Evolutionary conservation across 1,140 invertebrate species (phyloP).

Genomic region (Schlechtendalia chinensis): DNA sequence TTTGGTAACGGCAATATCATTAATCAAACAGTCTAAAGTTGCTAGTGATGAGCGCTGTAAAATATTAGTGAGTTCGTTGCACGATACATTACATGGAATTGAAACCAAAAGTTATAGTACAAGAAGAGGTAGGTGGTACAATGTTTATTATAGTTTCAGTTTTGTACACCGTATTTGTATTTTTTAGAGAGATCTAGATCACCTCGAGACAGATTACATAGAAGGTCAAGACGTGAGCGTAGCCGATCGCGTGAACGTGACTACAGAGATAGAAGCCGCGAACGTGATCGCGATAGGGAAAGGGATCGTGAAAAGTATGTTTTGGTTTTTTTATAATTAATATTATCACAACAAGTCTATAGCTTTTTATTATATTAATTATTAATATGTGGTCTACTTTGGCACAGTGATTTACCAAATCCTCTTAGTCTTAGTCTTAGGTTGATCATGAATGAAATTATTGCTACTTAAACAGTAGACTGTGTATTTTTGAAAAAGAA

Average conservation of each 20-base stretch:
- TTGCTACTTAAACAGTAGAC: too few species aligned
- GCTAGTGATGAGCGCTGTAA: slow-evolving; percentile 97
- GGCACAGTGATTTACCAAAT: not conserved
- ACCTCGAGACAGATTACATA: slow-evolving; percentile 70
- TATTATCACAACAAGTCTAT: slow-evolving; percentile 1
- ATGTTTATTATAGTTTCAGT: not conserved
- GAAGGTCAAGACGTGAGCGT: slow-evolving; percentile 68
- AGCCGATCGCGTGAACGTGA: slow-evolving; percentile 78
- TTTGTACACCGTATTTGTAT: not conserved
- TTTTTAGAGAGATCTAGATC: slow-evolving; percentile 70
- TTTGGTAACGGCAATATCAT: slow-evolving; percentile 93
- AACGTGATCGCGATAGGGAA: slow-evolving; percentile 56
- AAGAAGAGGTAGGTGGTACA: slow-evolving; percentile 58
- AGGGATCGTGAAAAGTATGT: slow-evolving; percentile 58
- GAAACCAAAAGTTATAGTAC: slow-evolving; percentile 91
- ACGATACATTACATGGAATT: slow-evolving; percentile 96
- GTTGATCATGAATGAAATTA: too few species aligned
- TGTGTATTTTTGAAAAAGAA: too few species aligned
- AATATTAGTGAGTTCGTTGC: slow-evolving; percentile 92
- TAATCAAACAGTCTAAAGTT: slow-evolving; percentile 98
- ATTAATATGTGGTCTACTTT: not conserved
- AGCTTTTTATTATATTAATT: slow-evolving; percentile 13
- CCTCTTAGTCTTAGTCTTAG: too few species aligned
- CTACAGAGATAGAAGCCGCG: slow-evolving; percentile 69
- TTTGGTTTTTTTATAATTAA: slow-evolving; percentile 14